Conservation (phyloP, 2,888 invertebrate species). For the Phymatocera aterrima region DNA sequence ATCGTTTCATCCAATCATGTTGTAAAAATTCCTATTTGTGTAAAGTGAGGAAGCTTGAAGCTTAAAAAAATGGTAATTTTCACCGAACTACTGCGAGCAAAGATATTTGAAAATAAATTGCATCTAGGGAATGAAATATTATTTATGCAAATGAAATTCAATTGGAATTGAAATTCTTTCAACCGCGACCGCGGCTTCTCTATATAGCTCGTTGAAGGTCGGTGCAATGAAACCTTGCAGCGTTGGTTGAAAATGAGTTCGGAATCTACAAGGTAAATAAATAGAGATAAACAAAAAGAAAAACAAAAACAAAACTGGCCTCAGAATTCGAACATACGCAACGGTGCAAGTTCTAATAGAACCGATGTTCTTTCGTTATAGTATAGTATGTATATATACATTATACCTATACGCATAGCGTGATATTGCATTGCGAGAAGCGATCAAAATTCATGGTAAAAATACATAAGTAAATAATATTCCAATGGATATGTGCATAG, state of each 20-base stretch:
- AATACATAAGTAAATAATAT: not conserved
- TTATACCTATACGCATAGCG: not conserved
- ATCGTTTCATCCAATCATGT: not conserved
- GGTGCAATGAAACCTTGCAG: not conserved
- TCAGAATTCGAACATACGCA: not conserved
- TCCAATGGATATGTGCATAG: slow-evolving; percentile 11
- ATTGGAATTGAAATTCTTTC: slow-evolving; percentile 9
- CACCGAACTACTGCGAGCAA: not conserved
- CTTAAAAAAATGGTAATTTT: not conserved
- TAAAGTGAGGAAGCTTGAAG: slow-evolving; percentile 3
- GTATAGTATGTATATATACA: not conserved
- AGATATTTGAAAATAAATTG: slow-evolving; percentile 22
- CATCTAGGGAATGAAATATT: not conserved
- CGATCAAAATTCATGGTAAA: not conserved
- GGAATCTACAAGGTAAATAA: slow-evolving; percentile 21
- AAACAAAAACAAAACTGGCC: too few relatives aligned
- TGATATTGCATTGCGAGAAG: slow-evolving; percentile 26
- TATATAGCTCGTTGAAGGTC: slow-evolving; percentile 4
- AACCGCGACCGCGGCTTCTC: not conserved
- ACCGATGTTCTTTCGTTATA: slow-evolving; percentile 35
- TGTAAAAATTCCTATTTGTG: slow-evolving; percentile 7
- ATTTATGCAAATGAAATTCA: slow-evolving; percentile 23
- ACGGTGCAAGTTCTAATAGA: slow-evolving; percentile 6
- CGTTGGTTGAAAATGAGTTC: not conserved
- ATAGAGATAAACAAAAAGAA: not conserved